These are phyloP conservation scores for Myiozetetes cayanensis DNA, from an alignment of 2,113 vertebrate genomes.

Conservation along the genomic window DNA sequence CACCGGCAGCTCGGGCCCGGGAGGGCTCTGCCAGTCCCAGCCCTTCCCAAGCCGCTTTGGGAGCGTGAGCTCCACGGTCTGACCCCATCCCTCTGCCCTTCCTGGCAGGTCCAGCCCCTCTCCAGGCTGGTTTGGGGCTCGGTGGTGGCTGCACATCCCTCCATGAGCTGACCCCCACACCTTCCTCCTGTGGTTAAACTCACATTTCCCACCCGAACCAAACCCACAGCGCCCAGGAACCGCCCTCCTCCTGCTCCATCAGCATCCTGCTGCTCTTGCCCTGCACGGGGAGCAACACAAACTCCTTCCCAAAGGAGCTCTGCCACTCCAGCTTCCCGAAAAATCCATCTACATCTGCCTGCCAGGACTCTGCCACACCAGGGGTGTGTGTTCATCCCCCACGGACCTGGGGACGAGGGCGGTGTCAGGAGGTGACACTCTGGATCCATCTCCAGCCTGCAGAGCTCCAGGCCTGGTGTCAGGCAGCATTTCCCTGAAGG, in stretches of 20 bases:
- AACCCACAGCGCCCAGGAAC: accelerated
- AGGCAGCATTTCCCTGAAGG: not conserved
- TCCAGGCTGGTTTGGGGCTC: accelerated
- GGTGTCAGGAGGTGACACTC: not conserved
- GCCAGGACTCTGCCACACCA: not conserved
- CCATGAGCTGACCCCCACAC: accelerated
- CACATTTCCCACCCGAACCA: accelerated
- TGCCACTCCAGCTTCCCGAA: not conserved
- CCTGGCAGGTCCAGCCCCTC: not conserved
- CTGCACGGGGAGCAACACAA: accelerated
- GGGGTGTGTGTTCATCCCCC: not conserved
- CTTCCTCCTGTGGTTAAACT: not conserved
- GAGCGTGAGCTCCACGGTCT: accelerated
- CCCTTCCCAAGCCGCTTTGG: accelerated
- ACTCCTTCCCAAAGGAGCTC: not conserved
- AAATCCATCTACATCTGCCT: not conserved
- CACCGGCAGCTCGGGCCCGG: not conserved
- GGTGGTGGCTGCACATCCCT: not conserved
- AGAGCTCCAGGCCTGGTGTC: not conserved
- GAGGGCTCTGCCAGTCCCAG: not conserved
- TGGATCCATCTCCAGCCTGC: not conserved
- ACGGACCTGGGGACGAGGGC: accelerated
- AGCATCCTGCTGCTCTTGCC: not conserved
- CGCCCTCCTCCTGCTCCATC: accelerated
- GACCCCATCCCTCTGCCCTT: accelerated